A percentile compares a stretch with the other conserved stretches of the same genome.
These are phyloP conservation scores for Cettia cetti DNA, from an alignment of 2,113 vertebrate genomes.

Conservation along the genomic window DNA sequence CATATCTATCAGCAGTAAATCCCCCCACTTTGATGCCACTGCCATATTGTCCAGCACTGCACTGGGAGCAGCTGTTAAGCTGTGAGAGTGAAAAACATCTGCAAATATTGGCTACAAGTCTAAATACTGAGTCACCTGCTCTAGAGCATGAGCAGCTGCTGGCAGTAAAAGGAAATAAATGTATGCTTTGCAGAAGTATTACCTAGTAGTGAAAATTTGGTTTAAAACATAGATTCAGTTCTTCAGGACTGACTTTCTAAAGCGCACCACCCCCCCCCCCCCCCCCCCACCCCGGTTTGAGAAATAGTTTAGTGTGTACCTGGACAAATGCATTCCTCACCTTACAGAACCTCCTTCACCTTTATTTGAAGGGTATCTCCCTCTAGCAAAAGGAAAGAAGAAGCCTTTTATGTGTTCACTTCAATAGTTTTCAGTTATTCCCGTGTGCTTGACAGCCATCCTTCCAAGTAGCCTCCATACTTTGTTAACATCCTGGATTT, in stretches of 20 bases:
- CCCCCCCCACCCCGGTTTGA: background rate
- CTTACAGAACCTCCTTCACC: background rate
- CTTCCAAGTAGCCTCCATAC: background rate
- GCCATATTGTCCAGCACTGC: background rate
- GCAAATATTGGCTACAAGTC: background rate
- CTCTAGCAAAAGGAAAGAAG: background rate
- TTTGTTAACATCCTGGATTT: background rate
- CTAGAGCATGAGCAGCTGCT: background rate
- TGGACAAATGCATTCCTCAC: background rate
- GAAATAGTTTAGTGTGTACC: background rate
- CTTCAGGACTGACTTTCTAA: background rate
- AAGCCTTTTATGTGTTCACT: background rate
- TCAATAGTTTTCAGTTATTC: background rate
- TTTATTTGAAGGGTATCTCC: background rate
- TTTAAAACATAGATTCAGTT: background rate
- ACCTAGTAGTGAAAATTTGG: background rate
- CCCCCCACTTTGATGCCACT: background rate
- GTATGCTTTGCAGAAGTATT: background rate
- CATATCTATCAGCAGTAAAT: background rate
- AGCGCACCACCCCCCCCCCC: too few relatives aligned
- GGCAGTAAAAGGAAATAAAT: background rate
- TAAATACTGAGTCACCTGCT: background rate
- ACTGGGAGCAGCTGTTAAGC: background rate
- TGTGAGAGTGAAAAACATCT: background rate
- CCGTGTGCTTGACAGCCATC: background rate